Evolutionary conservation across 2,113 vertebrate genomes (phyloP).

Genomic region (Ovis canadensis): DNA sequence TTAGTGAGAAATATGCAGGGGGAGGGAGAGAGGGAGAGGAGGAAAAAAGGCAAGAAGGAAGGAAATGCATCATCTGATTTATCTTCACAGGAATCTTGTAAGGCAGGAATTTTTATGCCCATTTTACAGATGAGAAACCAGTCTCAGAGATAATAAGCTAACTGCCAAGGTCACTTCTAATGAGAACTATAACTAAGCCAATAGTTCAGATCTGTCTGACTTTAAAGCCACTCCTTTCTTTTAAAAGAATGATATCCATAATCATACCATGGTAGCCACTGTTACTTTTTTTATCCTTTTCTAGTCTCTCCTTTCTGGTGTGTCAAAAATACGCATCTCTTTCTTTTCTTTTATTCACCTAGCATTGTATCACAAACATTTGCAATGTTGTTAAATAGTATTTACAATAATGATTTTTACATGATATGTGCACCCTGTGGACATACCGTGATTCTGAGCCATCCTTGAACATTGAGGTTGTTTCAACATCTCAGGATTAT

Average conservation of each 20-base stretch:
- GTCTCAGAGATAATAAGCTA: not conserved
- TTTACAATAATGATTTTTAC: slow-evolving; percentile 33
- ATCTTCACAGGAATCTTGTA: not conserved
- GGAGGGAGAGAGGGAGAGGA: not conserved
- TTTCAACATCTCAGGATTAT: not conserved
- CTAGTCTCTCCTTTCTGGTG: not conserved
- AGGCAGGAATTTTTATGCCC: not conserved
- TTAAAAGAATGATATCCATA: not conserved
- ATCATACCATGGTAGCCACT: not conserved
- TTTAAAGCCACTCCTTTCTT: not conserved
- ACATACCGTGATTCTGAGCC: slow-evolving; percentile 7
- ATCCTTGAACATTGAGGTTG: not conserved
- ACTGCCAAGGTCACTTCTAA: not conserved
- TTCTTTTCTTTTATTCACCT: not conserved
- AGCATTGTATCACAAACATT: not conserved
- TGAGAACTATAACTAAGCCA: not conserved
- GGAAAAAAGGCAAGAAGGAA: not conserved
- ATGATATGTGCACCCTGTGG: not conserved
- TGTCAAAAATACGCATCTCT: not conserved
- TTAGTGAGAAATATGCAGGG: not conserved
- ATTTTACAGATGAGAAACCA: not conserved
- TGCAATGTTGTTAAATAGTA: not conserved
- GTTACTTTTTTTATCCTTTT: not conserved
- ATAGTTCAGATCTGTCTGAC: not conserved
- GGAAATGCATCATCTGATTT: not conserved